These are phyloP conservation scores for Schizaphis graminum DNA, from an alignment of 2,888 invertebrate species.

Conservation along the genomic window DNA sequence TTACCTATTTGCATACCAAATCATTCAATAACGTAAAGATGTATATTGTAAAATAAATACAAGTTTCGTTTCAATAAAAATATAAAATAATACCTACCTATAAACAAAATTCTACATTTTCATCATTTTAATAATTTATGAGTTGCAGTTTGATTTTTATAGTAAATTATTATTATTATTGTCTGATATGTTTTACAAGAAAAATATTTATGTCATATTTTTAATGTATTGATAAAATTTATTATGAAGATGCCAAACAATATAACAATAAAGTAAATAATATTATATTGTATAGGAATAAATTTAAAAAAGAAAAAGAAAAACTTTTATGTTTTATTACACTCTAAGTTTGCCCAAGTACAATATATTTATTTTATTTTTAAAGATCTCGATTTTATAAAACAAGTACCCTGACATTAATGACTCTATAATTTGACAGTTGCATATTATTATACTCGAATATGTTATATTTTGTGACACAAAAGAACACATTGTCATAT, in stretches of 20 bases:
- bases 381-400: constrained; percentile 32
- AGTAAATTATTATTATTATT: no score
- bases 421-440: constrained; percentile 65
- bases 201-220: neutral
- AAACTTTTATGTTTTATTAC: neutral
- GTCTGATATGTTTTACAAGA: no score
- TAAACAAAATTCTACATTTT: no score
- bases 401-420: constrained; percentile 61
- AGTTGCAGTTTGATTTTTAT: no score
- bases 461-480: constrained; percentile 65
- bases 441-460: constrained; percentile 56
- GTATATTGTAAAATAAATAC: no score
- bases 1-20: no score
- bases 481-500: constrained; percentile 63
- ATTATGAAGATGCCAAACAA: neutral
- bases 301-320: neutral
- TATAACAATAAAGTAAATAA: neutral
- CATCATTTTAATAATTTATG: no score
- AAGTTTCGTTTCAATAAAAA: no score
- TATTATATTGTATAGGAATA: neutral
- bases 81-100: no score
- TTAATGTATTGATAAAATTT: neutral
- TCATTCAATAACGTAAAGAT: no score
- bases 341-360: neutral
- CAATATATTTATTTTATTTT: constrained; percentile 28